These are phyloP conservation scores for Acanthococcus lagerstroemiae DNA, from an alignment of 2,888 invertebrate species.

Conservation along the genomic window DNA sequence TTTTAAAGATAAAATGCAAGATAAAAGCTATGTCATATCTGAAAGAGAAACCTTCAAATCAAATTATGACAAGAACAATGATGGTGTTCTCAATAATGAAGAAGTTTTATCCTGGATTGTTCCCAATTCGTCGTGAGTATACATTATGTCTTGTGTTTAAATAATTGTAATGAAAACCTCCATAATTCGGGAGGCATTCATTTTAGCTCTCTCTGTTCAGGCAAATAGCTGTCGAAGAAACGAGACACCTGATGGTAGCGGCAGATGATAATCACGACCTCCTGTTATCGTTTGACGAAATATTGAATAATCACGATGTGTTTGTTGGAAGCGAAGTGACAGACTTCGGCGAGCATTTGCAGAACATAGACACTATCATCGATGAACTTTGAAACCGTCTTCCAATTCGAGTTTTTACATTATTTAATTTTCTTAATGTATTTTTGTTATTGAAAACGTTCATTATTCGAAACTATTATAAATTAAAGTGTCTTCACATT, in stretches of 20 bases:
- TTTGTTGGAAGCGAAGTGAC: slow-evolving; percentile 91
- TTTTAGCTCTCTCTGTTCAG: slow-evolving; percentile 45
- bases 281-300: slow-evolving; percentile 65
- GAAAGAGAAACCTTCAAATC: slow-evolving; percentile 77
- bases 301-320: slow-evolving; percentile 69
- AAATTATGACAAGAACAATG: slow-evolving; percentile 76
- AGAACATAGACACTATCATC: slow-evolving; percentile 63
- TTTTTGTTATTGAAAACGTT: too few species aligned
- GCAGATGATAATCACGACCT: slow-evolving; percentile 80
- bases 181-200: too few species aligned
- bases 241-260: slow-evolving; percentile 74
- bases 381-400: slow-evolving; percentile 58
- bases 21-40: slow-evolving; percentile 59
- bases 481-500: too few species aligned
- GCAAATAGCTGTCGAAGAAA: slow-evolving; percentile 82
- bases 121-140: slow-evolving; percentile 18
- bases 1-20: slow-evolving; percentile 49
- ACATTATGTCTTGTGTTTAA: too few species aligned
- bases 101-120: slow-evolving; percentile 46
- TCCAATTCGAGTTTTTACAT: too few species aligned
- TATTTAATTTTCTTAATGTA: too few species aligned
- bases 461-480: too few species aligned
- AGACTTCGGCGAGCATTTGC: slow-evolving; percentile 74
- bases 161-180: background rate
- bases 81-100: slow-evolving; percentile 59